Evolutionary conservation across 2,797 vertebrate genomes (phyloP), one percentile per base, ranked within the genome.

Genomic region (Gadopsis bispinosus): DNA sequence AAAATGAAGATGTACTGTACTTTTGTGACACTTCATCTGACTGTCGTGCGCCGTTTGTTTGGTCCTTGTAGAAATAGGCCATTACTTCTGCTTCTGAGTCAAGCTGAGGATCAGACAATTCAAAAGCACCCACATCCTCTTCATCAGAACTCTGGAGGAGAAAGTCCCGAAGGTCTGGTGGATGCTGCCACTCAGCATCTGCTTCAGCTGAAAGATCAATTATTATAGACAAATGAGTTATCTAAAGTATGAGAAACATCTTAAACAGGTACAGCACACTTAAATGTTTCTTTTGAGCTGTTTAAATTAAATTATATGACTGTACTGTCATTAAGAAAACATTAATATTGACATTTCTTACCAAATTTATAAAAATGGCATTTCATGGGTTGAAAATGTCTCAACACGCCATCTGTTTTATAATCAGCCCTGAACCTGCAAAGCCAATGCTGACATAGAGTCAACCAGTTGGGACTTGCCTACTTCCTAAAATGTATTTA

Each of bases 91-190:
- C 92, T 83, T 96, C 96, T 14, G 92, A 89, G 53, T 95, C 91
- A 33, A 92, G 74, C 26, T 87, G 91, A 70, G 84, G 83, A 74
- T 90, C 85, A 29, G 86, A 83, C 50, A 89, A 75, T 63, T 94
- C 91, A 63, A 85, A 71, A 14, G 20, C 39, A 47, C 73, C 84
- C 1, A 19, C 1, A 1, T 94, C 91, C 53, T 95, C 94, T 33
- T 88, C 90, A 66, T 95, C 94, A 20, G 94, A 93, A 77, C 81
- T 91, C 77, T 91, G 92, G 19, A 93, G 91, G 10, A 96, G 95
- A 69, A 95, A 95, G 68, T 95, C 85, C 11, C 8, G 75, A 48
- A 95, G 80, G 35, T 92, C 92, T 77, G 87, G 71, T 20, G 84
- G 64, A 69, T 86, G 76, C 80, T 92, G 91, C 66, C 81, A 75